These are phyloP conservation scores for Yponomeuta evonymella DNA, from an alignment of 2,888 invertebrate species.

Conservation along the genomic window DNA sequence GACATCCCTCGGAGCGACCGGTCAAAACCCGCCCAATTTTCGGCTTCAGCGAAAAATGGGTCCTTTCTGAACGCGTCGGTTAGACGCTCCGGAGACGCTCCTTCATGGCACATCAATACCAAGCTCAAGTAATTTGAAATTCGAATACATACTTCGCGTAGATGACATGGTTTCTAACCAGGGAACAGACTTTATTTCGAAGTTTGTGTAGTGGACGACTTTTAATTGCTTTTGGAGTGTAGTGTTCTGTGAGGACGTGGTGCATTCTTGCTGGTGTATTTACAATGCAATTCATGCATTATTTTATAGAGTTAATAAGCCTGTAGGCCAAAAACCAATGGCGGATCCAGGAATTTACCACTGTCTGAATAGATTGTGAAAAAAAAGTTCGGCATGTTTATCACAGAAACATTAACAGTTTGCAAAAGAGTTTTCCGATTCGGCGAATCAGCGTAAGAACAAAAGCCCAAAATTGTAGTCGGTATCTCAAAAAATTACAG, in stretches of 20 bases:
- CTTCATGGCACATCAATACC: constrained; percentile 66
- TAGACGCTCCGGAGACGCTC: constrained; percentile 62
- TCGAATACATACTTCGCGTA: background rate
- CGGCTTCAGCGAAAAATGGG: constrained; percentile 72
- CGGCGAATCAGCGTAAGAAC: background rate
- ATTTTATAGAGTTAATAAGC: constrained; percentile 8
- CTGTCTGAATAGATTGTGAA: background rate
- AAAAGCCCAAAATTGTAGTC: background rate
- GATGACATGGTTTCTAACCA: background rate
- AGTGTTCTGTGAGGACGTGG: constrained; percentile 37
- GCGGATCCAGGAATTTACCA: background rate
- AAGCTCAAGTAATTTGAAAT: constrained; percentile 12
- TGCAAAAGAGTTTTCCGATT: background rate
- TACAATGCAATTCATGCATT: constrained; percentile 69
- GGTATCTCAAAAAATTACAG: background rate
- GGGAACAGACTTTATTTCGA: background rate
- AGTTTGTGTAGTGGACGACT: background rate
- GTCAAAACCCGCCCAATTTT: constrained; percentile 74
- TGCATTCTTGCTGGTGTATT: constrained; percentile 32
- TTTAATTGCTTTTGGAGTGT: constrained; percentile 10
- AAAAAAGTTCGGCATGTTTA: background rate
- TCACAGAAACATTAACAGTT: no score
- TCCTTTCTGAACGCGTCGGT: constrained; percentile 69
- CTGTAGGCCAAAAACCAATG: background rate
- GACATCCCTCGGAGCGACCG: constrained; percentile 77